A percentile compares a stretch with the other conserved stretches of the same genome.
phyloP scores from a whole-genome alignment of 2,797 vertebrate species.

The Cetoscarus ocellatus region DNA sequence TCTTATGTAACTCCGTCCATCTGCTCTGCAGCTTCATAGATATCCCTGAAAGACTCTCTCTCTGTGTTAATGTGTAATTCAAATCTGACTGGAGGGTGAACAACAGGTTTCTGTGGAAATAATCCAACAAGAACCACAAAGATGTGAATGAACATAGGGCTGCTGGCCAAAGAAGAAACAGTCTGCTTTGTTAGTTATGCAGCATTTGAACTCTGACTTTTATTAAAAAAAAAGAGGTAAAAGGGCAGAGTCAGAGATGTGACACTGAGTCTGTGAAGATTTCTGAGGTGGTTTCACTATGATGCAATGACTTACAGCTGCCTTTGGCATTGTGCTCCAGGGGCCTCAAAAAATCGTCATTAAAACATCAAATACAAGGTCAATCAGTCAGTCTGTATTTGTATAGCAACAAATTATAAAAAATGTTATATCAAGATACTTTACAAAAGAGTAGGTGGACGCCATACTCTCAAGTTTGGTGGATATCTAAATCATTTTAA shows the following conservation, averaged over 20 bases:
- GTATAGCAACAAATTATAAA: too few species aligned
- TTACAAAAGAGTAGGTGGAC: too few species aligned
- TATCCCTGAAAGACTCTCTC: background rate
- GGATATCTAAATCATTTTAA: too few species aligned
- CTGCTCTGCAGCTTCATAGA: constrained; percentile 35
- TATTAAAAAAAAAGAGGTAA: background rate
- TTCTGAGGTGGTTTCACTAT: background rate
- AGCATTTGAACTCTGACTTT: background rate
- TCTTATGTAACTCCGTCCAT: constrained; percentile 42
- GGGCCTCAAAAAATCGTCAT: too few species aligned
- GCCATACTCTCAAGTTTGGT: too few species aligned
- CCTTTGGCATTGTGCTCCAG: too few species aligned
- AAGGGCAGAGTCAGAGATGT: constrained; percentile 6
- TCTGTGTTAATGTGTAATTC: constrained; percentile 1
- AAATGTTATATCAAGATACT: too few species aligned
- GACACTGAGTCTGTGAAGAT: background rate
- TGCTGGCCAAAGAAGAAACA: constrained; percentile 1
- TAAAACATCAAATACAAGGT: too few species aligned
- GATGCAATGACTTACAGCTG: background rate
- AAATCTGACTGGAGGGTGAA: background rate
- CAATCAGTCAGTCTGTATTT: too few species aligned
- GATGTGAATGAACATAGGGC: background rate
- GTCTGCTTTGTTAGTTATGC: background rate
- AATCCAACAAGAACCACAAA: background rate
- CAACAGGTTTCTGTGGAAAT: background rate